These are phyloP conservation scores for Heterodera schachtii DNA, from an alignment of 1,140 invertebrate genomes.

Conservation along the genomic window DNA sequence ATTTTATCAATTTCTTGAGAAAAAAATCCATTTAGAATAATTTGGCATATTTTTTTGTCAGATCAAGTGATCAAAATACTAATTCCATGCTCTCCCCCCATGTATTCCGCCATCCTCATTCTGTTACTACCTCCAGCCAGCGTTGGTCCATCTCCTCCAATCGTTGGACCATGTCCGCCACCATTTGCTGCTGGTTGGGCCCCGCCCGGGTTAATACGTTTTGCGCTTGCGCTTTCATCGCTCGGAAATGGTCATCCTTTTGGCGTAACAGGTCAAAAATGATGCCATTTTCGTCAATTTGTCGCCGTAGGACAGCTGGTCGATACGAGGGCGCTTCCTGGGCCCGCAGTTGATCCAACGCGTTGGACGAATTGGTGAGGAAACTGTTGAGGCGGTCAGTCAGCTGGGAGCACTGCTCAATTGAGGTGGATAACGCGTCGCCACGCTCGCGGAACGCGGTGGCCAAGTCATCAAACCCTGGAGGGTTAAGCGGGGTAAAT, in stretches of 20 bases:
- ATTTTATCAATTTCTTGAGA: too few relatives aligned
- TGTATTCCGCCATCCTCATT: too few relatives aligned
- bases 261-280: slow-evolving; percentile 82
- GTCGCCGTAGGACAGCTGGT: slow-evolving; percentile 87
- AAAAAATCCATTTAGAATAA: too few relatives aligned
- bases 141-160: slow-evolving; percentile 86
- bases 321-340: slow-evolving; percentile 90
- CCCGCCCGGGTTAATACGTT: slow-evolving; percentile 88
- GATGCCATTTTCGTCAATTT: slow-evolving; percentile 85
- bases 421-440: slow-evolving; percentile 84
- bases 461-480: slow-evolving; percentile 77
- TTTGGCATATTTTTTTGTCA: too few relatives aligned
- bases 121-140: slow-evolving; percentile 90
- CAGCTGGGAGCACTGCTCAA: slow-evolving; percentile 74
- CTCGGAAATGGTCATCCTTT: slow-evolving; percentile 84
- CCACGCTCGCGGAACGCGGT: slow-evolving; percentile 82
- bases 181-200: slow-evolving; percentile 36
- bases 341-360: slow-evolving; percentile 84
- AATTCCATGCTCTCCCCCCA: too few relatives aligned
- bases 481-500: too few relatives aligned
- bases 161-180: slow-evolving; percentile 84
- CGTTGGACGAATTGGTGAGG: slow-evolving; percentile 67
- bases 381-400: slow-evolving; percentile 48
- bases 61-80: too few relatives aligned
- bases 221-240: slow-evolving; percentile 85